phyloP scores from a whole-genome alignment of 1,140 invertebrate species.

The Adoxophyes honmai region DNA sequence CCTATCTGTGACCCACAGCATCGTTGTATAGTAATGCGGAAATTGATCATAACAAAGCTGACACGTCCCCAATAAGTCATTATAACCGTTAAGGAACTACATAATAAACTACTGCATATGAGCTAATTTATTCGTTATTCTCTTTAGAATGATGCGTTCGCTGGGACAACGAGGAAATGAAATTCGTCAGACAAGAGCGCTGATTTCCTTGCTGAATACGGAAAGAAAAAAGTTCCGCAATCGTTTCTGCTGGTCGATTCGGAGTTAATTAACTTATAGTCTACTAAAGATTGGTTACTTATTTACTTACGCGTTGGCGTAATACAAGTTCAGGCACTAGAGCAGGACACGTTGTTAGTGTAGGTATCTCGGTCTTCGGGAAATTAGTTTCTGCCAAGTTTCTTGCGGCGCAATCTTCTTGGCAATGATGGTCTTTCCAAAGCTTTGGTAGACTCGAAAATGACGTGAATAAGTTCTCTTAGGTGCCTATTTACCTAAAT shows the following conservation, averaged over 20 bases:
- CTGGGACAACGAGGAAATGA: conserved; percentile 8
- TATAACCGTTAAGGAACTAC: no score
- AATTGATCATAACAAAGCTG: background rate
- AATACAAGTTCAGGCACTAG: background rate
- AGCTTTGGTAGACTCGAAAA: no score
- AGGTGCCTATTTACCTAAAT: background rate
- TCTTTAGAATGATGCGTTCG: background rate
- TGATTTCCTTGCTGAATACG: background rate
- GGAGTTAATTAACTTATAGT: background rate
- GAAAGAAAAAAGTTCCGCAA: background rate
- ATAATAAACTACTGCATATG: background rate
- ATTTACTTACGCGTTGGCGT: background rate
- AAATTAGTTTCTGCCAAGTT: no score
- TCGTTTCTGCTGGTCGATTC: background rate
- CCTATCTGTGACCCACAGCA: background rate
- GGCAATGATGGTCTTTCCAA: no score
- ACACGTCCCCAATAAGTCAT: background rate
- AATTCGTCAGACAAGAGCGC: background rate
- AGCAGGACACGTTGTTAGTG: background rate
- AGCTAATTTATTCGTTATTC: conserved; percentile 1
- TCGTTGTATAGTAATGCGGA: background rate
- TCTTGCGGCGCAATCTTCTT: no score
- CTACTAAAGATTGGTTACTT: background rate
- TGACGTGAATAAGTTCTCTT: background rate
- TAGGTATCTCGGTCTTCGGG: no score